A percentile compares a stretch with the other conserved stretches of the same genome.
Conservation (phyloP, 2,888 invertebrate species). For the Ctena decussata region DNA sequence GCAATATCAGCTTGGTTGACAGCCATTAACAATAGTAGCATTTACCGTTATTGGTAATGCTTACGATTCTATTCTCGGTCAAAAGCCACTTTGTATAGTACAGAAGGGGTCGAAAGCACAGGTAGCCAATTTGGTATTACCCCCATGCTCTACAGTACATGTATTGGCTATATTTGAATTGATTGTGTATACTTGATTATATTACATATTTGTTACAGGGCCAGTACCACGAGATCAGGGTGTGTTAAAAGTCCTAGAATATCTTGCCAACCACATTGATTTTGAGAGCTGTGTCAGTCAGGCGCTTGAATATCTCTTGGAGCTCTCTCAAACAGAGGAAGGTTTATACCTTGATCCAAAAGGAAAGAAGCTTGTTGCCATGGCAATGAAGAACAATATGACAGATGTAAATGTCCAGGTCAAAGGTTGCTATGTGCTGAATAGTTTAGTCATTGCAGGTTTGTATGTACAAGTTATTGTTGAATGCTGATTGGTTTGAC, state of each 20-base stretch:
- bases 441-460: slow-evolving; percentile 80
- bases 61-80: too few species aligned
- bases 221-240: slow-evolving; percentile 78
- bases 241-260: slow-evolving; percentile 75
- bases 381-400: slow-evolving; percentile 83
- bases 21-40: too few species aligned
- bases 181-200: too few species aligned
- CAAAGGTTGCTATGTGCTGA: slow-evolving; percentile 79
- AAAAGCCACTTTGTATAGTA: too few species aligned
- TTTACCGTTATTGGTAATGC: too few species aligned
- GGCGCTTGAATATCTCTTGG: slow-evolving; percentile 77
- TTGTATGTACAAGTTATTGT: too few species aligned
- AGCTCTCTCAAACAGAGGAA: slow-evolving; percentile 73
- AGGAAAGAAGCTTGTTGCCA: slow-evolving; percentile 80
- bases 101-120: too few species aligned
- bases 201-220: slow-evolving; percentile 50
- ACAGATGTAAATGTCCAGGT: slow-evolving; percentile 77
- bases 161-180: too few species aligned
- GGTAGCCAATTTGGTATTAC: too few species aligned
- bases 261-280: slow-evolving; percentile 79
- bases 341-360: slow-evolving; percentile 71
- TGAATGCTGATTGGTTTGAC: too few species aligned
- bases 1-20: too few species aligned
- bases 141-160: too few species aligned
- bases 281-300: slow-evolving; percentile 80